Base-by-base conservation (phyloP, 2,113 vertebrate genomes). In the Herpailurus yagouaroundi region DNA sequence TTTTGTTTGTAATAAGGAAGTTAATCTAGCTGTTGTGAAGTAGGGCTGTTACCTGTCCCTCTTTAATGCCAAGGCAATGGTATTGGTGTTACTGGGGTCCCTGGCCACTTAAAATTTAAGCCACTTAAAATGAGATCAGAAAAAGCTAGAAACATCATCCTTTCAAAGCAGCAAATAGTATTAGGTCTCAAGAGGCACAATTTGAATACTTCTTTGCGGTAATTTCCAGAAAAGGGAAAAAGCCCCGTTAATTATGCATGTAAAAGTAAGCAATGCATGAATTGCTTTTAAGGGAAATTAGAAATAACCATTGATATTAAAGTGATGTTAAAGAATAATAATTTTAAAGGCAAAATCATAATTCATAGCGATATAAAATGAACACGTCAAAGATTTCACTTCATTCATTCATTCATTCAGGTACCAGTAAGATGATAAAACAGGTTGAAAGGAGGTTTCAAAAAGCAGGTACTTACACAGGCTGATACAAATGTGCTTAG, bases 331-430 rank as follows among this genome's bases (percentile, higher is more conserved):
- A 74, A 81, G 71, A 36, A 38, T 18, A 25, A 36, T 69, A 36
- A 50, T 85, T 97, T 87, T 1, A 79, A 95, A 91, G 77, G 12
- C 36, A 38, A 97, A 95, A 88, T 68, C 29, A 31, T 79, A 38
- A 87, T 29, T 81, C 81, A 36, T 71, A 71, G 48, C 93, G 77
- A 95, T 76, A 90, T 55, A 92, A 94, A 91, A 83, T 80, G 16
- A 66, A 45, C 33, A 84, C 0, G 13, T 45, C 50, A 90, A 84
- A 94, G 45, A 50, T 57, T 81, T 93, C 94, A 91, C 74, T 92
- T 36, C 27, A 81, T 57, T 83, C 12, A 18, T 60, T 79, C 14
- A 31, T 60, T 77, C 79, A 71, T 60, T 86, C 55, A 31, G 31
- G 12, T 90, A 71, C 21, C 4, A 77, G 25, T 64, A 84, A 41